Conservation (phyloP, 2,797 vertebrate species). For the Coccyzus lansbergi region DNA sequence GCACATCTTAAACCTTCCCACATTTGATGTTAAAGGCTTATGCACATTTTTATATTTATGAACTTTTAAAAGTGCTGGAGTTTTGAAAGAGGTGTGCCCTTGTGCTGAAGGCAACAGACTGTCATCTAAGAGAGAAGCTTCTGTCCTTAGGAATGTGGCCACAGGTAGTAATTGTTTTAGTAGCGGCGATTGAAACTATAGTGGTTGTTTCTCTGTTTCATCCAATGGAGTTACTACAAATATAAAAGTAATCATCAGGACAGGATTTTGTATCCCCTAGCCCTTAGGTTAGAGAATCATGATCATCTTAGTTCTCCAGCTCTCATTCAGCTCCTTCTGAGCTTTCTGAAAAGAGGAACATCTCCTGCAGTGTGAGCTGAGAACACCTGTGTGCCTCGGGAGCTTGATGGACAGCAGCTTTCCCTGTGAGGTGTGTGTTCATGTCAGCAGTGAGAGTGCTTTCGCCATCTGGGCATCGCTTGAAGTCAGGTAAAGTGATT, state of each 20-base stretch:
- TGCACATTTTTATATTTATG: neutral
- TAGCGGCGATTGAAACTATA: neutral
- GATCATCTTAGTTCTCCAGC: neutral
- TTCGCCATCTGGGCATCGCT: neutral
- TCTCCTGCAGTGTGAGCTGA: neutral
- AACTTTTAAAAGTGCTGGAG: neutral
- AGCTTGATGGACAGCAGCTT: neutral
- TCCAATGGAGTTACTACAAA: neutral
- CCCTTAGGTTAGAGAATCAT: neutral
- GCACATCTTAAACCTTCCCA: neutral
- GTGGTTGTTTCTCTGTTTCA: neutral
- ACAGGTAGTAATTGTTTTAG: neutral
- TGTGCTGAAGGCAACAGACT: neutral
- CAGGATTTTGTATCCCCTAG: neutral
- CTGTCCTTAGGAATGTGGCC: neutral
- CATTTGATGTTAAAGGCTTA: neutral
- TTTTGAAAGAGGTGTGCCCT: neutral
- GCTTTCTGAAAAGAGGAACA: neutral
- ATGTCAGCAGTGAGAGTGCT: neutral
- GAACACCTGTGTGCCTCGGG: neutral
- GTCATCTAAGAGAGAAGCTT: neutral
- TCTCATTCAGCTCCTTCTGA: neutral
- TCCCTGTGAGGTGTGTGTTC: rapidly evolving
- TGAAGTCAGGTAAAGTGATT: neutral
- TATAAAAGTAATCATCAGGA: neutral